A percentile compares a stretch with the other conserved stretches of the same genome.
These are phyloP conservation scores for Leptodactylus fallax DNA, from an alignment of 2,797 vertebrate species.

Conservation along the genomic window DNA sequence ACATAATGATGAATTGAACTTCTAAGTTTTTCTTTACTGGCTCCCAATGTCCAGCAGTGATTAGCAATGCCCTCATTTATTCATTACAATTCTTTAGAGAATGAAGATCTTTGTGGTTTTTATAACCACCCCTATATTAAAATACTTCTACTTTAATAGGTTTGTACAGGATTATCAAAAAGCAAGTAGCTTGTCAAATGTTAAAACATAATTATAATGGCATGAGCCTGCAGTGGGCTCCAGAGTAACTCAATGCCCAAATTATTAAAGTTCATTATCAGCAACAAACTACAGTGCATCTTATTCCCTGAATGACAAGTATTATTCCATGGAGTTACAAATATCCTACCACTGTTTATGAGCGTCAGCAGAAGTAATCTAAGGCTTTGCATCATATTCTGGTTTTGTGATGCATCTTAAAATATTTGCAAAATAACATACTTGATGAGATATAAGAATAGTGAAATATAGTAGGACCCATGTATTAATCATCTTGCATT, in stretches of 20 bases:
- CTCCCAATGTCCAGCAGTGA: constrained; percentile 40
- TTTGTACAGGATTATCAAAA: constrained; percentile 61
- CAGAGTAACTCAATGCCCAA: constrained; percentile 14
- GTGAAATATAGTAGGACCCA: background rate
- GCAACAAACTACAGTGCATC: background rate
- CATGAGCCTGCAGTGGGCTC: constrained; percentile 44
- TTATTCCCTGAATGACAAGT: constrained; percentile 37
- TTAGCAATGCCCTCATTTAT: constrained; percentile 57
- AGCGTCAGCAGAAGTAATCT: constrained; percentile 31
- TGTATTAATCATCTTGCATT: background rate
- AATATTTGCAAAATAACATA: background rate
- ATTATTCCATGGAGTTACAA: constrained; percentile 28
- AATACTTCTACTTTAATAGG: constrained; percentile 61
- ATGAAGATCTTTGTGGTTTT: constrained; percentile 49
- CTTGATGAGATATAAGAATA: background rate
- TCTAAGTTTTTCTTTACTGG: constrained; percentile 28
- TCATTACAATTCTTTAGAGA: constrained; percentile 64
- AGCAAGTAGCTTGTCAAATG: constrained; percentile 50
- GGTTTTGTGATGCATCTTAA: background rate
- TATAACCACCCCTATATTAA: constrained; percentile 65
- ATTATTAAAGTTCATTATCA: constrained; percentile 49
- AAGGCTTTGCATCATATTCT: background rate
- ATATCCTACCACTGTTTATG: background rate
- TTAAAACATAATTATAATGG: constrained; percentile 51
- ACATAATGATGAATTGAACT: constrained; percentile 38